phyloP scores from a whole-genome alignment of 1,140 invertebrate species.

The Pseudomyrmex gracilis region DNA sequence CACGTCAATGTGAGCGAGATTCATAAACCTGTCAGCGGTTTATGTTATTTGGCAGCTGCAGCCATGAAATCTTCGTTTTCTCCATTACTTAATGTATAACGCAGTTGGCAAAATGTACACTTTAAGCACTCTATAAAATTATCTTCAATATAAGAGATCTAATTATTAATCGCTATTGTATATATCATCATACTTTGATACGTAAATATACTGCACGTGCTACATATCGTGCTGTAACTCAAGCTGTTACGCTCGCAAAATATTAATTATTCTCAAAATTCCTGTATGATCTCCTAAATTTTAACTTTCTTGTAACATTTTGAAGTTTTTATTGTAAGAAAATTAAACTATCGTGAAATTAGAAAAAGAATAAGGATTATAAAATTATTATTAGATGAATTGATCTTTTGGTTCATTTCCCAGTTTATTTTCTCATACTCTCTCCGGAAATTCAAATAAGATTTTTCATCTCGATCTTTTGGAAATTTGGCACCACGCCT shows the following conservation, averaged over 20 bases:
- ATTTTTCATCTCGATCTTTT: constrained; percentile 3
- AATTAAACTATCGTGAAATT: too few species aligned
- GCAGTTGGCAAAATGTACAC: constrained; percentile 62
- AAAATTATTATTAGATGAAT: neutral
- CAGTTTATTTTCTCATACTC: neutral
- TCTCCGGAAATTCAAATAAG: neutral
- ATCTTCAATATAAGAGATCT: constrained; percentile 32
- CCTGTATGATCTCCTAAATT: neutral
- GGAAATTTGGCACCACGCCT: constrained; percentile 9
- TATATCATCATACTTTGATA: constrained; percentile 7
- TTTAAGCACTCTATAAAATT: constrained; percentile 11
- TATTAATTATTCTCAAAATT: neutral
- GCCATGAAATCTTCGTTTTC: neutral
- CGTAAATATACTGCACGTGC: neutral
- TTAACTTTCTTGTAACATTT: too few species aligned
- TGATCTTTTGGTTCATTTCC: neutral
- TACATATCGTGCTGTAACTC: neutral
- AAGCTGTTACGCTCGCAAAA: neutral
- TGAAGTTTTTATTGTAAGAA: neutral
- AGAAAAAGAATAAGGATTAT: neutral
- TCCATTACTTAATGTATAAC: constrained; percentile 26
- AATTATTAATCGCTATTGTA: constrained; percentile 47
- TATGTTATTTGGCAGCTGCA: constrained; percentile 42
- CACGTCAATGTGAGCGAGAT: constrained; percentile 30
- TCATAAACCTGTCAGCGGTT: constrained; percentile 40